Evolutionary conservation across 2,113 vertebrate genomes (phyloP), one percentile per base, ranked within the genome.

Genomic region (Gnathonemus echidnorhynchus): DNA sequence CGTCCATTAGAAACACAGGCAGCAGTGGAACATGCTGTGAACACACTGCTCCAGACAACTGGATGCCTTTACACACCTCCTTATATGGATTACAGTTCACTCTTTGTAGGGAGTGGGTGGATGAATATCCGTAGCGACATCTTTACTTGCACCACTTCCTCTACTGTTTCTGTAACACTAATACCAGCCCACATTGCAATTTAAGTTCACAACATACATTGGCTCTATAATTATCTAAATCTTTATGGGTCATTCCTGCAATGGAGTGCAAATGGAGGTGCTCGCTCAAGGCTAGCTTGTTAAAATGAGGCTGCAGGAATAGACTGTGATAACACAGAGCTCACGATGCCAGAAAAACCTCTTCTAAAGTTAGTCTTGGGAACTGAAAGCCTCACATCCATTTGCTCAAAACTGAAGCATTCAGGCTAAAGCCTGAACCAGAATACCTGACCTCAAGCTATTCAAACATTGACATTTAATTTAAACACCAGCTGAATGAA

Each of bases 361-460:
- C 39, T 80, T 90, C 90, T 93, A 93, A 91, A 93, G 89, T 92
- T 92, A 92, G 91, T 88, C 9, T 39, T 24, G 88, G 74, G 56
- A 89, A 66, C 85, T 15, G 85, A 80, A 86, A 90, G 86, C 92
- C 91, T 70, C 88, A 66, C 88, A 88, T 42, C 21, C 88, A 89
- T 90, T 89, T 45, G 56, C 84, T 56, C 66, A 45, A 50, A 74
- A 90, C 89, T 58, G 24, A 90, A 85, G 86, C 85, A 90, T 50
- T 66, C 66, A 27, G 50, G n/a, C n/a, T 62, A n/a, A 45, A 56
- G 48, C 45, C 48, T 87, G 66, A 85, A 42, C 85, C 45, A 85
- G 42, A 85, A 85, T 21, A 48, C 21, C 17, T 49, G 88, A 39
- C 39, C 88, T 88, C 52, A 88, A 53, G 15, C 88, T 74, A 2